phyloP scores from a whole-genome alignment of 1,140 invertebrate genomes.

The Andricus grossulariae region DNA sequence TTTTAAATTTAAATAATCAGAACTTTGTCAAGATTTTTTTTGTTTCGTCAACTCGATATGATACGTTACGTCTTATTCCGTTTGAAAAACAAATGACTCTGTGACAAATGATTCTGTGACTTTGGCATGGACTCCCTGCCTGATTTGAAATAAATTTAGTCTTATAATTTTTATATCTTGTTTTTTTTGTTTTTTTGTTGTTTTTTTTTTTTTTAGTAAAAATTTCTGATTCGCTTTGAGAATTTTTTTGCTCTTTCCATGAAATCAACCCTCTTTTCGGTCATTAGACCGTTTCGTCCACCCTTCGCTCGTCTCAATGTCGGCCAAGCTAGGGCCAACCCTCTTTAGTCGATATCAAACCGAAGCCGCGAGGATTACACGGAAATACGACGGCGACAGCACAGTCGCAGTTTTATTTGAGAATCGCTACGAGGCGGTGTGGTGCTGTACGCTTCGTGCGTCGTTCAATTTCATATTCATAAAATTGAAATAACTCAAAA shows the following conservation, averaged over 20 bases:
- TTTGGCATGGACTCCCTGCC: no score
- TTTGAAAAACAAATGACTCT: no score
- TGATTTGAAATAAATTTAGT: slow-evolving; percentile 27
- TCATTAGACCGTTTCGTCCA: slow-evolving; percentile 40
- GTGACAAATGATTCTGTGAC: no score
- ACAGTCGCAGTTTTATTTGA: slow-evolving; percentile 38
- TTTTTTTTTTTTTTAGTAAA: no score
- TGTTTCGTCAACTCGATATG: no score
- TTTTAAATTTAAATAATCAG: no score
- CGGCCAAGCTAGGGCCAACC: slow-evolving; percentile 52
- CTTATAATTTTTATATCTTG: slow-evolving; percentile 34
- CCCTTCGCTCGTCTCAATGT: slow-evolving; percentile 41
- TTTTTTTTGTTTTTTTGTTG: background rate
- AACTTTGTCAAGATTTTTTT: no score
- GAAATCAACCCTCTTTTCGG: slow-evolving; percentile 18
- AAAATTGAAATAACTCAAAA: slow-evolving; percentile 28
- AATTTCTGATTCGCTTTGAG: slow-evolving; percentile 21
- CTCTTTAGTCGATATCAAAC: slow-evolving; percentile 68
- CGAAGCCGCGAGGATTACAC: slow-evolving; percentile 36
- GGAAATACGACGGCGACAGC: slow-evolving; percentile 29
- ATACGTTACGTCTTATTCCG: no score
- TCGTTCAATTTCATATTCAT: slow-evolving; percentile 38
- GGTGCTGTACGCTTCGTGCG: slow-evolving; percentile 37
- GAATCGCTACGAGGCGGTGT: slow-evolving; percentile 51
- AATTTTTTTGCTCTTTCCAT: slow-evolving; percentile 36